phyloP scores from a whole-genome alignment of 2,888 invertebrate species.

The Nomada lathburiana region DNA sequence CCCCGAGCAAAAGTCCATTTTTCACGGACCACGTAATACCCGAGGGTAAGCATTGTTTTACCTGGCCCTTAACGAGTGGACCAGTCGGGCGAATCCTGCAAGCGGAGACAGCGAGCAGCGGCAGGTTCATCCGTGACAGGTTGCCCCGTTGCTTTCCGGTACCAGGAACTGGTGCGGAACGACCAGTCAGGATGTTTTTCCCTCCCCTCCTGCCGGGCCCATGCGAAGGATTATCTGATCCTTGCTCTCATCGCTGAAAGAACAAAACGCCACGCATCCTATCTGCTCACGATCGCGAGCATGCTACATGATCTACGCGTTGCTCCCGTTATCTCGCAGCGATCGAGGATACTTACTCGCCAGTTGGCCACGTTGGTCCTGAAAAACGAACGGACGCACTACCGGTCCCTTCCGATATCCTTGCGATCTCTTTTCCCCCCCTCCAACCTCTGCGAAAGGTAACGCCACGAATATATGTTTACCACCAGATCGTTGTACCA shows the following conservation, averaged over 20 bases:
- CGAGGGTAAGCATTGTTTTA: constrained; percentile 56
- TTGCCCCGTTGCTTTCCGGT: constrained; percentile 65
- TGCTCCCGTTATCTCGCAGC: constrained; percentile 69
- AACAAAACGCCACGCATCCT: constrained; percentile 75
- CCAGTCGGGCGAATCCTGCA: constrained; percentile 27
- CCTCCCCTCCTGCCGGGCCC: background rate
- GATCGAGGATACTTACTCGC: constrained; percentile 75
- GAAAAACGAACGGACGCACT: constrained; percentile 40
- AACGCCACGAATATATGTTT: constrained; percentile 53
- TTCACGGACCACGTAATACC: constrained; percentile 39
- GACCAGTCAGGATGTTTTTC: constrained; percentile 56
- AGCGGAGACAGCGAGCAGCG: constrained; percentile 6
- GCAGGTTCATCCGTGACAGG: constrained; percentile 58
- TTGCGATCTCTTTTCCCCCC: constrained; percentile 5
- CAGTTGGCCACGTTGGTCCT: constrained; percentile 48
- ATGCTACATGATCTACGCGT: constrained; percentile 79
- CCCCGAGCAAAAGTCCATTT: constrained; percentile 61
- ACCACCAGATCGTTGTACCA: constrained; percentile 54
- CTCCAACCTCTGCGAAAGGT: background rate
- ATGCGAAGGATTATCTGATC: constrained; percentile 74
- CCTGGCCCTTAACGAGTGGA: constrained; percentile 59
- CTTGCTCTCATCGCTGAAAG: constrained; percentile 76
- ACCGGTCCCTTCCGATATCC: constrained; percentile 32
- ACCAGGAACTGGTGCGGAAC: constrained; percentile 66
- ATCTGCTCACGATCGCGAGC: constrained; percentile 79